phyloP scores from a whole-genome alignment of 1,140 invertebrate species.

The Bombus sylvicola region DNA sequence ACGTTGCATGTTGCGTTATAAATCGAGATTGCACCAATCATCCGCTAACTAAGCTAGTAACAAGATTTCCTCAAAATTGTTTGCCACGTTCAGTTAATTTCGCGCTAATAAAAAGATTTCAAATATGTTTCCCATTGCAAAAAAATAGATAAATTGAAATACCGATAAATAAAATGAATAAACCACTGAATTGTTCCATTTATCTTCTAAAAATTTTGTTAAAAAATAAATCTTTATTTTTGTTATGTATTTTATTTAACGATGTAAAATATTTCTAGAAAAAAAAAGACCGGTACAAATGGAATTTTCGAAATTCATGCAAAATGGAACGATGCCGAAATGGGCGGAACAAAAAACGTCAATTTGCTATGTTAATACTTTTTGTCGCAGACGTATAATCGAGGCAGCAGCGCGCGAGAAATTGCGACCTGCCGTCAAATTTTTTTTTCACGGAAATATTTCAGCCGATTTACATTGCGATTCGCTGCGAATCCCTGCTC shows the following conservation, averaged over 20 bases:
- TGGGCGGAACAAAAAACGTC: background rate
- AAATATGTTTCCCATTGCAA: background rate
- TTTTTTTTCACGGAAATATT: background rate
- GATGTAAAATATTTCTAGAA: background rate
- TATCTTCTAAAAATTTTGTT: background rate
- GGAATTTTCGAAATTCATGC: background rate
- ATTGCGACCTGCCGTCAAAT: background rate
- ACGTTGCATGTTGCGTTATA: background rate
- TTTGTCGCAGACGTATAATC: background rate
- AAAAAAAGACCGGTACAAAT: background rate
- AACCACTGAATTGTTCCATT: background rate
- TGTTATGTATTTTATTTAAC: background rate
- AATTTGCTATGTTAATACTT: conserved; percentile 1
- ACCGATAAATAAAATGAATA: background rate
- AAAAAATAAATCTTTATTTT: background rate
- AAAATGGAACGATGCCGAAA: background rate
- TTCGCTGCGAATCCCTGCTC: conserved; percentile 25
- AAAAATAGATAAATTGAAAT: background rate
- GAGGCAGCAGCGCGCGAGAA: background rate
- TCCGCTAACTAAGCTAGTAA: background rate
- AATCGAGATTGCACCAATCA: background rate
- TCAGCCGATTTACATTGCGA: conserved; percentile 29
- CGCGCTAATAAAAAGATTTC: background rate
- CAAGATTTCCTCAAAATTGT: background rate
- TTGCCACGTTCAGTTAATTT: no score